Evolutionary conservation across 2,113 vertebrate genomes (phyloP), one percentile per base, ranked within the genome.

Genomic region (Marmota flaviventris): DNA sequence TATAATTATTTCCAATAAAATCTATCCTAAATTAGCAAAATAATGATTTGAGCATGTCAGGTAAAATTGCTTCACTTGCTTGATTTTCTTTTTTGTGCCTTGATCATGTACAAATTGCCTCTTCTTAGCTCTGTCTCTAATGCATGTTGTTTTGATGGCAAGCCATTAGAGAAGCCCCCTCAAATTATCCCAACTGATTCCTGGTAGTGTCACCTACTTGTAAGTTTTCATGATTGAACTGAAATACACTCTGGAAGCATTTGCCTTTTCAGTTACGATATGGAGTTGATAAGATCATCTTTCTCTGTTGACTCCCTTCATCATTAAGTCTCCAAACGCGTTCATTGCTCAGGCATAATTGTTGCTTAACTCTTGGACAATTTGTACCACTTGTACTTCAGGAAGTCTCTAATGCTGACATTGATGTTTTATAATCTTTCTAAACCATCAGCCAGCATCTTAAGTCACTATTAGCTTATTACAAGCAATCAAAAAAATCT

Each of bases 1-100:
- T 75, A 72, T n/a, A 94, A 93, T 83, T 93, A 63, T 87, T 83
- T 73, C 42, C 75, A 85, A 77, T 63, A 90, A 79, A 95, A 95
- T 39, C 24, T 37, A 48, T 51, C 5, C 6, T 89, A 85, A 56
- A 82, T 84, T 94, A 94, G 18, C 51, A 84, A 87, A 93, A 82
- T 78, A 61, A n/a, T 65, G 51, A 72, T 75, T 90, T 85, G 75
- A 93, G 20, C 51, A 79, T 70, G 79, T 51, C 45, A 95, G 25
- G 16, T 67, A 56, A 94, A 91, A 85, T 73, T 65, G 81, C 42
- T 81, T 91, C 13, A 79, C 48, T 70, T 69, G 45, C 37, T 61
- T 91, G 32, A 85, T 48, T 91, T 97, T 93, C n/a, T 72, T 48
- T 78, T 73, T 12, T 42, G 42, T 81, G 4, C 2, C 51, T 27